phyloP scores from a whole-genome alignment of 2,888 invertebrate species.

The Gryllus longicercus region DNA sequence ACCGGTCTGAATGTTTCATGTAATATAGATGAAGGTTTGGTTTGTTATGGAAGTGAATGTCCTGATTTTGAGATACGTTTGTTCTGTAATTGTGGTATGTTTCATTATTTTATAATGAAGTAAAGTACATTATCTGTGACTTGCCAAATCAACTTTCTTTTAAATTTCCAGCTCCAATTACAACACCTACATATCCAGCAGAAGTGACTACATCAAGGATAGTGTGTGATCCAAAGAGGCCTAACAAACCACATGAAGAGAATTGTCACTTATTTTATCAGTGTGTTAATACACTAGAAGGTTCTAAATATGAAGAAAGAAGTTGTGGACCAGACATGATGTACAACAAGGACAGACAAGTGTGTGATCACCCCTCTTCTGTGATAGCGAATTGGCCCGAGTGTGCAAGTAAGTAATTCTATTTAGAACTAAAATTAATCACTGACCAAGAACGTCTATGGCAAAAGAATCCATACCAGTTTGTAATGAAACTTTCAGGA shows the following conservation, averaged over 20 bases:
- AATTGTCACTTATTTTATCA: background rate
- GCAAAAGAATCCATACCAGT: no score
- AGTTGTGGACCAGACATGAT: conserved; percentile 5
- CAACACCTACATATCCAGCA: conserved; percentile 1
- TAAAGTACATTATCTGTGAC: conserved; percentile 19
- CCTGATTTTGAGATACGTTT: conserved; percentile 76
- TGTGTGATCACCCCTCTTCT: background rate
- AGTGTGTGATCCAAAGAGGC: conserved; percentile 18
- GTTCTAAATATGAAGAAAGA: background rate
- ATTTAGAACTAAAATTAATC: background rate
- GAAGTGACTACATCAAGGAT: background rate
- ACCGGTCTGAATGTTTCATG: conserved; percentile 75
- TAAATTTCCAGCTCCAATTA: conserved; percentile 21
- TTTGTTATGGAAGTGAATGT: conserved; percentile 64
- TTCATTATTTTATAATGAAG: background rate
- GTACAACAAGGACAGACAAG: background rate
- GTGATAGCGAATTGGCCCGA: background rate
- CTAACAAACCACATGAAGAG: background rate
- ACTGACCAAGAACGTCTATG: no score
- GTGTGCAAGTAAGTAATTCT: background rate
- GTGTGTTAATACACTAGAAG: background rate
- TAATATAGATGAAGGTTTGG: conserved; percentile 62
- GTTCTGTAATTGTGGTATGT: conserved; percentile 59
- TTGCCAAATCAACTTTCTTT: background rate
- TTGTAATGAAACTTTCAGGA: no score